These are phyloP conservation scores for Ceratosolen fusciceps DNA, from an alignment of 1,140 invertebrate species.

Conservation along the genomic window DNA sequence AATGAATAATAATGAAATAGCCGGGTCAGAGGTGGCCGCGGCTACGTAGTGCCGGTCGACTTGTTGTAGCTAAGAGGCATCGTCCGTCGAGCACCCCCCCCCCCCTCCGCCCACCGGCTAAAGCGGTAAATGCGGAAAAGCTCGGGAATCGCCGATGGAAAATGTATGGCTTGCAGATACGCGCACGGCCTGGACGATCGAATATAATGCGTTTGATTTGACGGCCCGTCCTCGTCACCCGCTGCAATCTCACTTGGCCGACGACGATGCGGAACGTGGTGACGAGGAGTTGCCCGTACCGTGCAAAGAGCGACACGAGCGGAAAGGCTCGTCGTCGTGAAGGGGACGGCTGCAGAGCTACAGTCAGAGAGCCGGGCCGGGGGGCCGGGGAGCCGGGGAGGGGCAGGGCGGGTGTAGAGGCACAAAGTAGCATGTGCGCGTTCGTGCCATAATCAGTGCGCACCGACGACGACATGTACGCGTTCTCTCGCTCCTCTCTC, in stretches of 20 bases:
- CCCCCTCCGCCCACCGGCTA: too few relatives aligned
- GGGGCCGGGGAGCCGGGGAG: background rate
- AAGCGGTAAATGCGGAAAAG: background rate
- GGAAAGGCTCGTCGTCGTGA: too few relatives aligned
- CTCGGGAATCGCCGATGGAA: background rate
- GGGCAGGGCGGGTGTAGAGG: background rate
- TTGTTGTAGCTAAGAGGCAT: background rate
- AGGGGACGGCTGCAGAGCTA: background rate
- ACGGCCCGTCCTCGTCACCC: background rate
- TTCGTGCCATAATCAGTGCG: slow-evolving; percentile 65
- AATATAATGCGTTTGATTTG: background rate
- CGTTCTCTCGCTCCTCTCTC: too few relatives aligned
- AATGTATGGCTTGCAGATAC: background rate
- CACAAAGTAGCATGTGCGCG: slow-evolving; percentile 7
- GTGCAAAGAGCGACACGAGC: too few relatives aligned
- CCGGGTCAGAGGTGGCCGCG: too few relatives aligned
- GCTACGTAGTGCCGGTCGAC: background rate
- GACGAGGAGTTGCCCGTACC: background rate
- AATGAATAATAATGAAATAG: too few relatives aligned
- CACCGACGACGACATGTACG: slow-evolving; percentile 56
- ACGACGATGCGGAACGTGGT: background rate
- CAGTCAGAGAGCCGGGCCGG: background rate
- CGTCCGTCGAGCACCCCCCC: too few relatives aligned
- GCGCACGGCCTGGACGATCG: background rate
- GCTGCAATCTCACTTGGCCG: background rate